A percentile compares a stretch with the other conserved stretches of the same genome.
Conservation (phyloP, 2,113 vertebrate species). For the Neomonachus schauinslandi region DNA sequence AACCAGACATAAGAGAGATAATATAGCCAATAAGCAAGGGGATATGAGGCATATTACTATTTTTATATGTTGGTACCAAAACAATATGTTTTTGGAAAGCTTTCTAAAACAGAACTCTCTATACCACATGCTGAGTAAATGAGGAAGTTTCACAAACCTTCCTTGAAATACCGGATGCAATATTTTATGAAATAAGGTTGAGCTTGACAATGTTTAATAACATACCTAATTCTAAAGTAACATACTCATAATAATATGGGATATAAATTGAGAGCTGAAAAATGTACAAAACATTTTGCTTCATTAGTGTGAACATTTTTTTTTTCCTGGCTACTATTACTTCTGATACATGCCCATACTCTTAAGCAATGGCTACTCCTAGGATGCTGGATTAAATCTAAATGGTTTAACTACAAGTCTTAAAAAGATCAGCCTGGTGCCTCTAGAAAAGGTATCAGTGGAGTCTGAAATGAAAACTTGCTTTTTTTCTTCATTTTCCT, state of each 20-base stretch:
- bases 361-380: background rate
- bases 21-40: background rate
- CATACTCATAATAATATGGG: background rate
- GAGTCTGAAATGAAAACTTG: conserved; percentile 36
- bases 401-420: background rate
- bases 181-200: background rate
- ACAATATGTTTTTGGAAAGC: background rate
- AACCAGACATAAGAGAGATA: background rate
- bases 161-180: conserved; percentile 19
- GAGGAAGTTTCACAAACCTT: conserved; percentile 17
- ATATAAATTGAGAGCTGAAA: background rate
- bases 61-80: background rate
- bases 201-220: conserved; percentile 11
- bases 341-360: background rate
- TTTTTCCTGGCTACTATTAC: background rate
- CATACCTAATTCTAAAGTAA: background rate
- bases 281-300: background rate
- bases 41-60: background rate
- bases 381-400: background rate
- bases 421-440: background rate
- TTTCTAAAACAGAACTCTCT: background rate
- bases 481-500: background rate
- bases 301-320: background rate
- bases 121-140: background rate
- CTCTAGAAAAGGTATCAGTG: conserved; percentile 1